Conservation (phyloP, 2,797 vertebrate genomes). For the Chloroceryle inda region DNA sequence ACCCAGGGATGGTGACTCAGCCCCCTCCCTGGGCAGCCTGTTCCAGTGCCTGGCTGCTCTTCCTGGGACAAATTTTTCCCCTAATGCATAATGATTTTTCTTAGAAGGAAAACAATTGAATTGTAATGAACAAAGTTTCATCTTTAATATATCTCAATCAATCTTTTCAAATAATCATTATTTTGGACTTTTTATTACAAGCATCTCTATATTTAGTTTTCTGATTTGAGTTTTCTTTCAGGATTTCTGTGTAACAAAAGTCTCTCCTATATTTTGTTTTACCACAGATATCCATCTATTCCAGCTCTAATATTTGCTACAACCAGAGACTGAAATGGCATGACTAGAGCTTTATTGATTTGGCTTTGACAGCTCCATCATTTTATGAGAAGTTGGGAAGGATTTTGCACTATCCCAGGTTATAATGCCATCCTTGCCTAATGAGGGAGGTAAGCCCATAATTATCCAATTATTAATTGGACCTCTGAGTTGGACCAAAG, state of each 20-base stretch:
- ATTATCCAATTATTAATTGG: background rate
- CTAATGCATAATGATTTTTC: background rate
- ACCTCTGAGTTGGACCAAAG: too few relatives aligned
- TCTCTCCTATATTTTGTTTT: background rate
- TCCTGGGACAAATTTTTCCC: too few relatives aligned
- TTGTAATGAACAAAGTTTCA: background rate
- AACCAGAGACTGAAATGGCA: conserved; percentile 73
- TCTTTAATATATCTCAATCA: background rate
- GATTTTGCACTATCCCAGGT: conserved; percentile 68
- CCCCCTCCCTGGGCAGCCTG: too few relatives aligned
- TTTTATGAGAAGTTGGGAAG: conserved; percentile 77
- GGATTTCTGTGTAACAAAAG: background rate
- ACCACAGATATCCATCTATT: conserved; percentile 43
- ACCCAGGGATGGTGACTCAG: too few relatives aligned
- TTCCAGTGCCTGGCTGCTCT: too few relatives aligned
- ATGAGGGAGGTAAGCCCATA: conserved; percentile 88
- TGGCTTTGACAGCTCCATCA: conserved; percentile 41
- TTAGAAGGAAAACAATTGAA: background rate
- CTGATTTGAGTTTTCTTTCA: background rate
- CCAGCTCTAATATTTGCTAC: conserved; percentile 36
- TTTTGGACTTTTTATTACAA: background rate
- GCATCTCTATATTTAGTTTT: background rate
- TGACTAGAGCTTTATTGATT: conserved; percentile 63
- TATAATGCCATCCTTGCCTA: conserved; percentile 96
- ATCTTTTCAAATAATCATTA: background rate